Evolutionary conservation across 2,888 invertebrate genomes (phyloP).

Genomic region (Polymixis lichenea): DNA sequence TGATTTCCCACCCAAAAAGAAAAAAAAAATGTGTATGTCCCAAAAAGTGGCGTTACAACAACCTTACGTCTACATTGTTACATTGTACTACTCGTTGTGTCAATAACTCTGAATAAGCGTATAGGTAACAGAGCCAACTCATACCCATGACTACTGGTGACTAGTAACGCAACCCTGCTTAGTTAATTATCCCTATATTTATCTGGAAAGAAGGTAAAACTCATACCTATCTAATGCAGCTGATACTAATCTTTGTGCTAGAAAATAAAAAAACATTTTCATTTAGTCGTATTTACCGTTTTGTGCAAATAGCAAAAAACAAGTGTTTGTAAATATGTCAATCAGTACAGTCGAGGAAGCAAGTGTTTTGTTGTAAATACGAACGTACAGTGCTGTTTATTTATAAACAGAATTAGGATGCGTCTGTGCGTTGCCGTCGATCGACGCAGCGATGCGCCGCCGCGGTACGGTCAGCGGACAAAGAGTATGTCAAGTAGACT

Average conservation of each 20-base stretch:
- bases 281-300: neutral
- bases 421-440: slow-evolving; percentile 66
- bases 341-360: slow-evolving; percentile 46
- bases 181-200: neutral
- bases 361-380: slow-evolving; percentile 57
- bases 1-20: too few relatives aligned
- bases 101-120: neutral
- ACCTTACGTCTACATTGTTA: too few relatives aligned
- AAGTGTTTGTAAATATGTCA: slow-evolving; percentile 11
- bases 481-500: slow-evolving; percentile 63
- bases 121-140: neutral
- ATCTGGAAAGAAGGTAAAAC: neutral
- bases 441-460: slow-evolving; percentile 75
- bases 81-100: neutral
- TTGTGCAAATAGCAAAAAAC: neutral
- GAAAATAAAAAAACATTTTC: neutral
- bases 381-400: slow-evolving; percentile 71
- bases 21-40: too few relatives aligned
- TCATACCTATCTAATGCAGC: neutral
- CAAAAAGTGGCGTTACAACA: neutral
- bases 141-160: neutral
- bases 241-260: neutral
- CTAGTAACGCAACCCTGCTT: neutral
- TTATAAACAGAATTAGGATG: slow-evolving; percentile 74
- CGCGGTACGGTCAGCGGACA: slow-evolving; percentile 73